Percentiles rank a stretch among this genome's conserved stretches.
Evolutionary conservation across 2,113 vertebrate genomes (phyloP).

Genomic region (Pteruthius melanotis): DNA sequence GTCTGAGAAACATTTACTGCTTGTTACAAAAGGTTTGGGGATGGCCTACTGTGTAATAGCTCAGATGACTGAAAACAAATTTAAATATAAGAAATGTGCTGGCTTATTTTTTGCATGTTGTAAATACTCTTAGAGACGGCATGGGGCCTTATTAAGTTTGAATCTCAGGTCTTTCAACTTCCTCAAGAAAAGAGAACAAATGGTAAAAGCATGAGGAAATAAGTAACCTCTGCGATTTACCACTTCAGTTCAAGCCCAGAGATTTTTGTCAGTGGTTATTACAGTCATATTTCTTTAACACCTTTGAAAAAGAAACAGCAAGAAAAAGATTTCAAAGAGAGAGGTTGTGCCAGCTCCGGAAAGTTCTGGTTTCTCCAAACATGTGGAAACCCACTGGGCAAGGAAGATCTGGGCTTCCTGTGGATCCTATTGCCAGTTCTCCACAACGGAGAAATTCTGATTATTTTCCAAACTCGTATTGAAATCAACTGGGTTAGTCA

Average conservation of each 20-base stretch:
- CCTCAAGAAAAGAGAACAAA: slow-evolving; percentile 82
- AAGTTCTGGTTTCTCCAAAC: slow-evolving; percentile 64
- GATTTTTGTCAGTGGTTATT: slow-evolving; percentile 98
- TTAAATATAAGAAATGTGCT: slow-evolving; percentile 76
- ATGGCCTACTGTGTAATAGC: slow-evolving; percentile 76
- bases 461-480: slow-evolving; percentile 50
- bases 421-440: slow-evolving; percentile 12
- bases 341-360: slow-evolving; percentile 33
- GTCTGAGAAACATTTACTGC: slow-evolving; percentile 72
- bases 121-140: slow-evolving; percentile 79
- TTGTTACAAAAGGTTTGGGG: slow-evolving; percentile 74
- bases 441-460: slow-evolving; percentile 44
- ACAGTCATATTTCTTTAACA: slow-evolving; percentile 89
- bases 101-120: slow-evolving; percentile 73
- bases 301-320: slow-evolving; percentile 84
- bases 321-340: slow-evolving; percentile 76
- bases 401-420: slow-evolving; percentile 62
- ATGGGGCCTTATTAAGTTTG: slow-evolving; percentile 81
- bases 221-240: slow-evolving; percentile 88
- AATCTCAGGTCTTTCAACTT: slow-evolving; percentile 79
- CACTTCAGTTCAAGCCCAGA: slow-evolving; percentile 90
- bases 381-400: slow-evolving; percentile 33
- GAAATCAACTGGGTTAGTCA: slow-evolving; percentile 46
- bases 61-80: slow-evolving; percentile 81
- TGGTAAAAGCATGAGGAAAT: slow-evolving; percentile 89